Evolutionary conservation across 2,888 invertebrate species (phyloP), one percentile per base, ranked within the genome.

Genomic region (Drosophila eohydei): DNA sequence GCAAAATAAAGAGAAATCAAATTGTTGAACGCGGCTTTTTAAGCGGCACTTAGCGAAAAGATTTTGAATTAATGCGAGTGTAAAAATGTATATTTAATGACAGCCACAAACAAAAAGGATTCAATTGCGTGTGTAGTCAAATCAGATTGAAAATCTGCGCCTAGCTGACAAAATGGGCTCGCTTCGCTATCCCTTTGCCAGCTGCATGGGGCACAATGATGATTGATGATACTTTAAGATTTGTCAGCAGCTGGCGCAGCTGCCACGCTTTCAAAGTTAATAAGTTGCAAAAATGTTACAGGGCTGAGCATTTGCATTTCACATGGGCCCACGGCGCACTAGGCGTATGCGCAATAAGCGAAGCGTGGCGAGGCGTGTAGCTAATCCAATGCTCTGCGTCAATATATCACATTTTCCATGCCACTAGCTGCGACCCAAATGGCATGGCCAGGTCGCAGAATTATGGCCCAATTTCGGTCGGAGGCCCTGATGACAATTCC

Each of bases 21-120:
- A 78, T 81, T 66, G 69, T 59, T 80, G 28, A 64, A 26, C 70
- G 87, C 72, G 73, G 63, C 61, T 70, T 75, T 71, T 72, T 71
- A 63, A 68, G 71, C 81, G 63, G 58, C 77, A 80, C 77, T 78
- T 80, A 73, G 81, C 44, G 51, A 58, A 48, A 36, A 41, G 60
- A 58, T 58, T 60, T 38, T n/a, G 43, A 61, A 71, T 80, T 75
- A 78, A 69, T 62, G 61, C 77, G 75, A 66, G 67, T 66, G 62
- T 71, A 63, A 71, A 85, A 85, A 90, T 83, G 78, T 76, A 73
- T 74, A 78, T 86, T 86, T 90, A 88, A 83, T 88, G 86, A 61
- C 51, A 44, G 54, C 43, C 43, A 66, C 21, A 21, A 21, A 21
- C 21, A 21, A 21, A 75, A 75, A 65, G 70, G 68, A 74, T 77